Evolutionary conservation across 2,113 vertebrate genomes (phyloP).

Genomic region (Scatophagus argus): DNA sequence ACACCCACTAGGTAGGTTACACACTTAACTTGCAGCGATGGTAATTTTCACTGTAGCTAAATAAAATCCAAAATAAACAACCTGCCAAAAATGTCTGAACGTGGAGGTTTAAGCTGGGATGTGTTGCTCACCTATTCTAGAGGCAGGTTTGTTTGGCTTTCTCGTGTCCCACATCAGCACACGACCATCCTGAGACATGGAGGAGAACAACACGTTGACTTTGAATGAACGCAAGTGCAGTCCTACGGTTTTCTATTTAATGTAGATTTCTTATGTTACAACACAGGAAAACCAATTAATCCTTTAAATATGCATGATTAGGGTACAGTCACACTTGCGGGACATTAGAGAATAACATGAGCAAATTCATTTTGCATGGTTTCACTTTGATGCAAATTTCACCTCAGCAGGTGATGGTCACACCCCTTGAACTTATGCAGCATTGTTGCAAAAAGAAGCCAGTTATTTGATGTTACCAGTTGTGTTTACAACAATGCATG

Average conservation of each 20-base stretch:
- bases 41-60: background rate
- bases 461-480: background rate
- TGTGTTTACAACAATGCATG: background rate
- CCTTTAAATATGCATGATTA: background rate
- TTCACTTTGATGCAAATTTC: no score
- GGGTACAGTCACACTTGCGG: no score
- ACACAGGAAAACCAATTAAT: background rate
- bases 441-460: background rate
- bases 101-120: background rate
- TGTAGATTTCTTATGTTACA: background rate
- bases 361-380: no score
- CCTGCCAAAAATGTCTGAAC: background rate
- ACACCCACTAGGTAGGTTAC: background rate
- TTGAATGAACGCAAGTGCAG: background rate
- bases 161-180: conserved; percentile 95
- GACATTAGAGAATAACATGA: no score
- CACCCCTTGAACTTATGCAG: no score
- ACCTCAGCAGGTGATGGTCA: no score
- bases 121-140: conserved; percentile 86
- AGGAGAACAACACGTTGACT: background rate
- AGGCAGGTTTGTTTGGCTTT: conserved; percentile 92
- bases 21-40: background rate
- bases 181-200: conserved; percentile 86
- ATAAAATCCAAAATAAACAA: background rate
- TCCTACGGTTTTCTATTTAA: background rate